phyloP scores from a whole-genome alignment of 2,888 invertebrate genomes.

The Volucella inanis region DNA sequence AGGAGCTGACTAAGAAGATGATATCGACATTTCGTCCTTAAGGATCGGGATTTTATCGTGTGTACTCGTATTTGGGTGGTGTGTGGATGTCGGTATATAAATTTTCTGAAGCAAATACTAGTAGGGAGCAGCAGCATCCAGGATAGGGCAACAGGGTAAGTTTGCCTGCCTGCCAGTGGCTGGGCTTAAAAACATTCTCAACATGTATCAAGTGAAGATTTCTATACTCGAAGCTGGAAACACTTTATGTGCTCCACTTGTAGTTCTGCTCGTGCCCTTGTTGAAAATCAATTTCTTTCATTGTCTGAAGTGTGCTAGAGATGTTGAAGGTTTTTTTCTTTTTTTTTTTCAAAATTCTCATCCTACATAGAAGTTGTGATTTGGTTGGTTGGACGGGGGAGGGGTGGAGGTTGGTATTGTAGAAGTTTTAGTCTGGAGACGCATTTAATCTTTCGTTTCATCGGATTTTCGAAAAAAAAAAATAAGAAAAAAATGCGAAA shows the following conservation, averaged over 20 bases:
- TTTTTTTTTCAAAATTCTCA: not conserved
- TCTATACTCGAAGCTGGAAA: slow-evolving; percentile 54
- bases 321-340: slow-evolving; percentile 37
- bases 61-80: not conserved
- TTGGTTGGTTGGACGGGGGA: too few relatives aligned
- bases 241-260: slow-evolving; percentile 74
- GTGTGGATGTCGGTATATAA: slow-evolving; percentile 24
- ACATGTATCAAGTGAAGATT: slow-evolving; percentile 74
- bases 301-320: slow-evolving; percentile 73
- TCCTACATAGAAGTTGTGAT: slow-evolving; percentile 11
- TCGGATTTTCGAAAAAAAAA: slow-evolving; percentile 49
- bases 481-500: not conserved
- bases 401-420: too few relatives aligned
- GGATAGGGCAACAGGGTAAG: slow-evolving; percentile 34
- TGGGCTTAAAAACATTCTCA: slow-evolving; percentile 68
- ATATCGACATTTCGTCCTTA: slow-evolving; percentile 72
- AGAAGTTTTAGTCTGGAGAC: slow-evolving; percentile 44
- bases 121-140: slow-evolving; percentile 19
- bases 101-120: slow-evolving; percentile 32
- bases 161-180: not conserved
- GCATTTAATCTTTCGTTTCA: slow-evolving; percentile 72
- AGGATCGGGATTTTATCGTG: slow-evolving; percentile 56
- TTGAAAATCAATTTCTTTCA: slow-evolving; percentile 75
- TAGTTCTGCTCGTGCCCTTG: slow-evolving; percentile 72
- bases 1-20: slow-evolving; percentile 68